Evolutionary conservation across 2,888 invertebrate species (phyloP), one percentile per base, ranked within the genome.

Genomic region (Macrostomum cliftonense): DNA sequence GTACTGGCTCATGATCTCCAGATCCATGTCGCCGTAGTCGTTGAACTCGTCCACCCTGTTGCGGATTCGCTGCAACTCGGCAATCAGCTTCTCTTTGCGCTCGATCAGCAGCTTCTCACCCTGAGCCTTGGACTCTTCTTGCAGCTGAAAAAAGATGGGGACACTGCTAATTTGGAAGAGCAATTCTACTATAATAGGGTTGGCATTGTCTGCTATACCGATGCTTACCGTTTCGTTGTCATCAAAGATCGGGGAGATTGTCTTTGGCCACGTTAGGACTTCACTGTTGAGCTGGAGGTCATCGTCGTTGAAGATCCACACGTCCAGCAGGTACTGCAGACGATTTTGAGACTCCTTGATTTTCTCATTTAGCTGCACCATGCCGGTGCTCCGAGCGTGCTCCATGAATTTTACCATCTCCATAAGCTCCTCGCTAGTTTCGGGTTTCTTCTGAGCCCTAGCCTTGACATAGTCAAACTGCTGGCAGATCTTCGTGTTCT

Each of bases 381-480:
- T 76, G 52, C 81, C 75, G 37, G 76, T 76, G 5, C 81, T 80
- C 58, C 81, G 80, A 0, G 82, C 84, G 56, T 78, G 75, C 56
- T 83, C 74, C 74, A 88, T 83, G 64, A 82, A 85, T 48, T 79
- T 74, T 36, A 82, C 82, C 68, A 81, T 78, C 54, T 80, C 81
- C 57, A 88, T 77, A 36, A 89, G 72, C 60, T 87, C 83, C 58
- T 79, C 80, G 0, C 86, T 84, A 39, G 79, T 80, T 54, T 75
- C 75, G 0, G 88, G 87, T 56, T 79, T 77, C 58, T 77, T 77
- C 12, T 81, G 64, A 0, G 84, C 83, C 55, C 74, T 77, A 37
- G 72, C 72, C 57, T 77, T 77, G 49, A 88, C 78, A 21, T 72
- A 72, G 66, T 81, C 78, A 65, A 86, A 88, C 57, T 77, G 77